A percentile compares a stretch with the other conserved stretches of the same genome.
Conservation (phyloP, 2,113 vertebrate genomes). For the Ornithorhynchus anatinus region DNA sequence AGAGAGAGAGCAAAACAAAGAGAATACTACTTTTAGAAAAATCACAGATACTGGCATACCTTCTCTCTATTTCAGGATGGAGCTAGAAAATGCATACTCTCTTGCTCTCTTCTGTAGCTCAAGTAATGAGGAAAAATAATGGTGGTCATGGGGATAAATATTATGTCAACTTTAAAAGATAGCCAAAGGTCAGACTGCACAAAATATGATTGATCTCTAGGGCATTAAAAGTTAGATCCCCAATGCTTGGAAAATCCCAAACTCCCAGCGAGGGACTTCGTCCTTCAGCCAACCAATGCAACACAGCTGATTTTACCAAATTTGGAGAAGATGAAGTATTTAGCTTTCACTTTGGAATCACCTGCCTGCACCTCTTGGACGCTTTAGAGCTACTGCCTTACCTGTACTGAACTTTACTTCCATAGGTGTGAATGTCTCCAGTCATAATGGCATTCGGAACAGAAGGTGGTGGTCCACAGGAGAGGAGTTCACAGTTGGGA, state of each 20-base stretch:
- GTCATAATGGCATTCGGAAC: conserved; percentile 75
- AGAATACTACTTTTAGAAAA: too few relatives aligned
- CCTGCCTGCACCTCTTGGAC: not conserved
- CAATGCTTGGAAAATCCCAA: not conserved
- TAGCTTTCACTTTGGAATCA: not conserved
- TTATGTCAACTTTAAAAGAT: too few relatives aligned
- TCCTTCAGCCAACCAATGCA: not conserved
- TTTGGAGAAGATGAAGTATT: not conserved
- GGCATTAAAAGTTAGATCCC: not conserved
- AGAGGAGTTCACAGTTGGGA: conserved; percentile 83
- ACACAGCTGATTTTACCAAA: not conserved
- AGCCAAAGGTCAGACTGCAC: not conserved
- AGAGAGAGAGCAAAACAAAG: too few relatives aligned
- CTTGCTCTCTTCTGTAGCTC: too few relatives aligned
- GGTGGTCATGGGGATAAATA: not conserved
- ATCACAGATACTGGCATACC: too few relatives aligned
- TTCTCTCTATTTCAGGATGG: too few relatives aligned
- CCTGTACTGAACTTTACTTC: conserved; percentile 88
- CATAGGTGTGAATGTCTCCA: conserved; percentile 79
- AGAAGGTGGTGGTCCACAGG: conserved; percentile 84
- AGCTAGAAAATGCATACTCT: too few relatives aligned
- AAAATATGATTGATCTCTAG: not conserved
- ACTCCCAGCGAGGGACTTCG: too few relatives aligned
- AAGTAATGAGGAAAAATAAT: too few relatives aligned
- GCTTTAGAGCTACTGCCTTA: conserved; percentile 62